phyloP scores from a whole-genome alignment of 2,113 vertebrate species.

The Mionectes macconnelli region DNA sequence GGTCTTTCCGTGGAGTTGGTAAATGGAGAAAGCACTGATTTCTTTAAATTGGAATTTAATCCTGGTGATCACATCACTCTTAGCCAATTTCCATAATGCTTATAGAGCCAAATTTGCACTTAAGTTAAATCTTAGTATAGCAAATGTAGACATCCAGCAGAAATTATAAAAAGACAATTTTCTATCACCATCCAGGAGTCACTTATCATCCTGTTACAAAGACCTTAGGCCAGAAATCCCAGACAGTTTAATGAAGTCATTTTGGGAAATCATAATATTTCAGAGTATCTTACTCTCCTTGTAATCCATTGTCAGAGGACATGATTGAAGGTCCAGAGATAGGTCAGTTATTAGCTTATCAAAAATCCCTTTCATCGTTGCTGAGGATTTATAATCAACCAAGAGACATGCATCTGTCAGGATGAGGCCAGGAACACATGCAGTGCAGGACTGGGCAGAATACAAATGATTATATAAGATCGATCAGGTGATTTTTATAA shows the following conservation, averaged over 20 bases:
- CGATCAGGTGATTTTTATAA: constrained; percentile 14
- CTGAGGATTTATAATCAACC: constrained; percentile 29
- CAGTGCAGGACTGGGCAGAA: neutral
- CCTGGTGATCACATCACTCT: neutral
- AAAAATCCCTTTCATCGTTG: constrained; percentile 16
- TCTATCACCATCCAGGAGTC: neutral
- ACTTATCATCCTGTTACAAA: neutral
- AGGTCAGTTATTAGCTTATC: constrained; percentile 46
- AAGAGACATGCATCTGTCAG: constrained; percentile 33
- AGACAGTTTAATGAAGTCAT: constrained; percentile 11
- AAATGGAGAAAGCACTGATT: neutral
- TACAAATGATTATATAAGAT: constrained; percentile 30
- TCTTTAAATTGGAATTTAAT: neutral
- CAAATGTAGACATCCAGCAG: neutral
- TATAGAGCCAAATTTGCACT: neutral
- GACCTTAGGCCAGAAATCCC: neutral
- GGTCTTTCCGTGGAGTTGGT: accelerated
- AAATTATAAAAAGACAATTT: neutral
- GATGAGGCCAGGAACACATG: neutral
- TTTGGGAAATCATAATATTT: constrained; percentile 27
- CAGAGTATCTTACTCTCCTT: neutral
- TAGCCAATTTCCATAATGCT: neutral
- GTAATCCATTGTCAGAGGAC: constrained; percentile 16
- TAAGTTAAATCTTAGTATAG: neutral
- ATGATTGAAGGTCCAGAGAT: constrained; percentile 13